A percentile compares a stretch with the other conserved stretches of the same genome.
Evolutionary conservation across 2,888 invertebrate genomes (phyloP).

Genomic region (Caenorhabditis becei): DNA sequence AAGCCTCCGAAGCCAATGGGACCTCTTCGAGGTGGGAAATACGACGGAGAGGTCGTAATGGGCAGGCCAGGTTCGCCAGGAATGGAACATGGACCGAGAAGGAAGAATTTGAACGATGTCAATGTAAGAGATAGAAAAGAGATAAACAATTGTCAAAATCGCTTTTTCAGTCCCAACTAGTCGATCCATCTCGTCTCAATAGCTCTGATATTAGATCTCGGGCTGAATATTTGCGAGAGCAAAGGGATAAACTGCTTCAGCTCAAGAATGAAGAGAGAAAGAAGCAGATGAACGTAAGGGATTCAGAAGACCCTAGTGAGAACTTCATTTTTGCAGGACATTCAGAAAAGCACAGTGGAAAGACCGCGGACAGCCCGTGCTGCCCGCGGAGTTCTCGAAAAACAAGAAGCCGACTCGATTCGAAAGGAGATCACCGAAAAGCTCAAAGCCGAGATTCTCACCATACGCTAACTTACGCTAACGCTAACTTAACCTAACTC

Average conservation of each 20-base stretch:
- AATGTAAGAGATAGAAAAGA: slow-evolving; percentile 41
- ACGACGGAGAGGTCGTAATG: slow-evolving; percentile 17
- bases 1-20: slow-evolving; percentile 49
- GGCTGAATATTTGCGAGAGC: slow-evolving; percentile 91
- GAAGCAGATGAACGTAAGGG: slow-evolving; percentile 83
- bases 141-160: neutral
- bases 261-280: slow-evolving; percentile 92
- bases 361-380: slow-evolving; percentile 73
- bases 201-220: slow-evolving; percentile 85
- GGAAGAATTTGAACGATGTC: slow-evolving; percentile 67
- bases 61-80: slow-evolving; percentile 40
- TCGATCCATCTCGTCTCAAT: slow-evolving; percentile 56
- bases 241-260: slow-evolving; percentile 92
- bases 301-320: neutral
- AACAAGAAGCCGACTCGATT: slow-evolving; percentile 44
- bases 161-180: slow-evolving; percentile 62
- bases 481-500: too few species aligned
- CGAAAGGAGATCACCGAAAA: slow-evolving; percentile 54
- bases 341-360: slow-evolving; percentile 58
- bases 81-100: slow-evolving; percentile 61
- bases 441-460: slow-evolving; percentile 53
- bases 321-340: slow-evolving; percentile 61
- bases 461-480: too few species aligned
- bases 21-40: slow-evolving; percentile 30
- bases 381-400: slow-evolving; percentile 67